These are phyloP conservation scores for Bradypus variegatus DNA, from an alignment of 2,797 vertebrate species.

Conservation along the genomic window DNA sequence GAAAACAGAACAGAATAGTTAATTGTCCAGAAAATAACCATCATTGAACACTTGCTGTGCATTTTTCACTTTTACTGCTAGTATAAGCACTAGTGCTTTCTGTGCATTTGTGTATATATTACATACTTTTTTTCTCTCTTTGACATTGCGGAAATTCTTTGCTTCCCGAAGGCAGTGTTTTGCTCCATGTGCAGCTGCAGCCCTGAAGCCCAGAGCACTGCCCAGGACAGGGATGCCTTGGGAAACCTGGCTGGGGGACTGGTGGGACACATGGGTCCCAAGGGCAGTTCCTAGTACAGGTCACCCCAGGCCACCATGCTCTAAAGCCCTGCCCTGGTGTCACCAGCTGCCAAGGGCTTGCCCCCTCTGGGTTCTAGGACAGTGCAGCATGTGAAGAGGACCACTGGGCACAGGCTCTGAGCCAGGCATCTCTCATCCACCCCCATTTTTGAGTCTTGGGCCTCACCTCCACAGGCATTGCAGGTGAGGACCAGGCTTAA, in stretches of 20 bases:
- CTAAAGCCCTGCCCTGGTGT: not conserved
- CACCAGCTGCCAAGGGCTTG: not conserved
- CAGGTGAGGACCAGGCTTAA: too few species aligned
- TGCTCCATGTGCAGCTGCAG: too few species aligned
- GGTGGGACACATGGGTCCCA: rapidly evolving
- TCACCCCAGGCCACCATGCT: rapidly evolving
- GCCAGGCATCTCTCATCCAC: too few species aligned
- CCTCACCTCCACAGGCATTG: too few species aligned
- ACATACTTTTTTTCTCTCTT: rapidly evolving
- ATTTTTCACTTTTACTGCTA: rapidly evolving
- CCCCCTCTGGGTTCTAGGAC: not conserved
- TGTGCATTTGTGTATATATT: rapidly evolving
- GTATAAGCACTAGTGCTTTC: rapidly evolving
- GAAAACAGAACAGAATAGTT: rapidly evolving
- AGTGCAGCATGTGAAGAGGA: too few species aligned
- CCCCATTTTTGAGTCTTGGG: too few species aligned
- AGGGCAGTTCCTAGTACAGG: not conserved
- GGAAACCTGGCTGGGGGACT: too few species aligned
- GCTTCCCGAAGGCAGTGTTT: not conserved
- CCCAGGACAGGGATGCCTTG: too few species aligned
- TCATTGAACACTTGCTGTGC: rapidly evolving
- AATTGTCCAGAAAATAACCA: rapidly evolving
- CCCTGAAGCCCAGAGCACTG: too few species aligned
- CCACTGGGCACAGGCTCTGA: too few species aligned
- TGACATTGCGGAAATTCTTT: rapidly evolving